Conservation (phyloP, 2,113 vertebrate species). For the Periophthalmus modestus region DNA sequence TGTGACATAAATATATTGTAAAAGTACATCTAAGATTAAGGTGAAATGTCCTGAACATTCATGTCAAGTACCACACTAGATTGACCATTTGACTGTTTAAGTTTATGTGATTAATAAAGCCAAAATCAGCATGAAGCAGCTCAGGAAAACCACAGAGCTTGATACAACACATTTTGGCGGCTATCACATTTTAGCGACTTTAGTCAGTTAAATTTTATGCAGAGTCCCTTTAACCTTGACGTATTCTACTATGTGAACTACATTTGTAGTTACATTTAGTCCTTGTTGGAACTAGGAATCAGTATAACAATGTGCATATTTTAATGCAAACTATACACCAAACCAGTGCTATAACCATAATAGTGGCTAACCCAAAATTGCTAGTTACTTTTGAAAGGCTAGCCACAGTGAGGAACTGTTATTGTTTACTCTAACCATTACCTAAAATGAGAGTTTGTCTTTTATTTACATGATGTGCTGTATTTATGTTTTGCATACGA, state of each 20-base stretch:
- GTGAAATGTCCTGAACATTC: not conserved
- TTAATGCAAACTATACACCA: not conserved
- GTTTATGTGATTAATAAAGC: not conserved
- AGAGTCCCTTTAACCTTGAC: too few relatives aligned
- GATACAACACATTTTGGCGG: too few relatives aligned
- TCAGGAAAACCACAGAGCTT: not conserved
- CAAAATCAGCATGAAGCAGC: not conserved
- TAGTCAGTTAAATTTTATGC: too few relatives aligned
- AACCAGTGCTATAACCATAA: not conserved
- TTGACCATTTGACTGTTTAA: not conserved
- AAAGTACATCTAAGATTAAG: not conserved
- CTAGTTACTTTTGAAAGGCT: not conserved
- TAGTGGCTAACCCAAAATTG: not conserved
- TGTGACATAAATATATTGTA: constrained; percentile 28
- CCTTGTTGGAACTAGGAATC: too few relatives aligned
- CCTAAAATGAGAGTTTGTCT: not conserved
- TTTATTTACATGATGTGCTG: constrained; percentile 14
- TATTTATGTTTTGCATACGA: constrained; percentile 59
- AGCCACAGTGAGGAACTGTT: too few relatives aligned
- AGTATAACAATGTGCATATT: too few relatives aligned
- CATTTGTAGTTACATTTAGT: too few relatives aligned
- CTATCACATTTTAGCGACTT: too few relatives aligned
- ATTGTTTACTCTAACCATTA: too few relatives aligned
- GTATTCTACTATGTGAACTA: too few relatives aligned
- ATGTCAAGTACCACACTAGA: not conserved